Percentiles rank a stretch among this genome's conserved stretches.
phyloP scores from a whole-genome alignment of 2,888 invertebrate genomes.

The Chironomus tentans region DNA sequence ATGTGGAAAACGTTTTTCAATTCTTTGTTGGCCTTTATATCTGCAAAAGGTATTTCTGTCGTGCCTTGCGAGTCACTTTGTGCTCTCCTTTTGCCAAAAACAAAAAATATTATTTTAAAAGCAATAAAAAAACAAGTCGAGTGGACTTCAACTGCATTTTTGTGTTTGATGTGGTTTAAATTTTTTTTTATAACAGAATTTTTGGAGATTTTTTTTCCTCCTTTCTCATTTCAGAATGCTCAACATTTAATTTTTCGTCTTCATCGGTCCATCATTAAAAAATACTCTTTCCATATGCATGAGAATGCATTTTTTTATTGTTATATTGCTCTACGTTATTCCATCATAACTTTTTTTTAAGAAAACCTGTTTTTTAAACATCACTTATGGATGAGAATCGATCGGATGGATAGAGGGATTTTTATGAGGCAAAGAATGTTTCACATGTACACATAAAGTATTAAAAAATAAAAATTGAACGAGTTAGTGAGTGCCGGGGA shows the following conservation, averaged over 20 bases:
- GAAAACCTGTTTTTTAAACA: conserved; percentile 26
- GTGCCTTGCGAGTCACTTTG: neutral
- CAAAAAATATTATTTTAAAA: neutral
- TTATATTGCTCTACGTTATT: neutral
- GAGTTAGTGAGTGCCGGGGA: neutral
- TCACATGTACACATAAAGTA: conserved; percentile 10
- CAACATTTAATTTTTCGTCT: neutral
- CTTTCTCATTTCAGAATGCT: neutral
- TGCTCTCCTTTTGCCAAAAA: neutral
- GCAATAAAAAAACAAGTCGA: no score
- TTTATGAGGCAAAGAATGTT: conserved; percentile 21
- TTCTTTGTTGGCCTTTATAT: neutral
- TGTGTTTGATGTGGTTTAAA: no score
- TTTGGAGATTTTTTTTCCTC: neutral
- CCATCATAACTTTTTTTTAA: neutral
- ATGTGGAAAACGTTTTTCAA: conserved; percentile 24
- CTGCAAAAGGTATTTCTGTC: neutral
- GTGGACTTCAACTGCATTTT: no score
- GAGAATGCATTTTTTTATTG: conserved; percentile 12
- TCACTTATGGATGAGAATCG: conserved; percentile 10
- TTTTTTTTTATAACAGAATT: neutral
- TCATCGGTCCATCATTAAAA: neutral
- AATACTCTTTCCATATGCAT: conserved; percentile 7
- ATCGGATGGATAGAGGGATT: neutral
- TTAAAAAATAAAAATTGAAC: neutral